Percentiles rank a stretch among this genome's conserved stretches.
Evolutionary conservation across 2,113 vertebrate species (phyloP).

Genomic region (Elephas maximus): DNA sequence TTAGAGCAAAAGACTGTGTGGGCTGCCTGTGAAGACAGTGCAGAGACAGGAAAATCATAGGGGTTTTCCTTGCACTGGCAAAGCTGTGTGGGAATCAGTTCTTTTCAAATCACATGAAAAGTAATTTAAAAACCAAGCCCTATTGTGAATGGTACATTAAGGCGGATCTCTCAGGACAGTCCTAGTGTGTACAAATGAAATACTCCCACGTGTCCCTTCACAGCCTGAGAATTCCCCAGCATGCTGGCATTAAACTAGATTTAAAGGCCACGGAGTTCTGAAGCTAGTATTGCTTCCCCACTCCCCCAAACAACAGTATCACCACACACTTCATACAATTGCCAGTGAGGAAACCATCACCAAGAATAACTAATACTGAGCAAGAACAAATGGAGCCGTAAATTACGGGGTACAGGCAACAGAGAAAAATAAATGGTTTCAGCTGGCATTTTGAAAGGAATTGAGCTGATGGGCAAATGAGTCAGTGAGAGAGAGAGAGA

Average conservation of each 20-base stretch:
- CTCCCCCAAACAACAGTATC: background rate
- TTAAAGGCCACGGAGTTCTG: constrained; percentile 37
- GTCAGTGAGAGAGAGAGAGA: background rate
- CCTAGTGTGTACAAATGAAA: background rate
- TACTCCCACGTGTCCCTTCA: background rate
- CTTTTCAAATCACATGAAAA: constrained; percentile 58
- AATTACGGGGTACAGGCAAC: background rate
- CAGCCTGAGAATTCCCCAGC: background rate
- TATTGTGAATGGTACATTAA: constrained; percentile 16
- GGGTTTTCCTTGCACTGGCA: constrained; percentile 66
- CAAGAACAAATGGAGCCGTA: background rate
- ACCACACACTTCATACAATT: background rate
- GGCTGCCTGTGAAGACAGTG: background rate
- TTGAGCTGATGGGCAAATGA: background rate
- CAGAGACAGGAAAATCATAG: constrained; percentile 68
- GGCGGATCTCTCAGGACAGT: background rate
- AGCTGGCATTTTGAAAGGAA: constrained; percentile 37
- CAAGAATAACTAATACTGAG: constrained; percentile 1
- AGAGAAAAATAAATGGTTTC: constrained; percentile 58
- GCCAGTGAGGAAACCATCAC: constrained; percentile 5
- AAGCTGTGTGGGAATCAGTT: constrained; percentile 39
- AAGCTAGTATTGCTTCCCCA: background rate
- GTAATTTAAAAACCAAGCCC: constrained; percentile 42
- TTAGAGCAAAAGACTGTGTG: constrained; percentile 2
- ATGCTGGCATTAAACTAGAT: background rate